These are phyloP conservation scores for Chrysopa pallens DNA, from an alignment of 1,140 invertebrate species.

Conservation along the genomic window DNA sequence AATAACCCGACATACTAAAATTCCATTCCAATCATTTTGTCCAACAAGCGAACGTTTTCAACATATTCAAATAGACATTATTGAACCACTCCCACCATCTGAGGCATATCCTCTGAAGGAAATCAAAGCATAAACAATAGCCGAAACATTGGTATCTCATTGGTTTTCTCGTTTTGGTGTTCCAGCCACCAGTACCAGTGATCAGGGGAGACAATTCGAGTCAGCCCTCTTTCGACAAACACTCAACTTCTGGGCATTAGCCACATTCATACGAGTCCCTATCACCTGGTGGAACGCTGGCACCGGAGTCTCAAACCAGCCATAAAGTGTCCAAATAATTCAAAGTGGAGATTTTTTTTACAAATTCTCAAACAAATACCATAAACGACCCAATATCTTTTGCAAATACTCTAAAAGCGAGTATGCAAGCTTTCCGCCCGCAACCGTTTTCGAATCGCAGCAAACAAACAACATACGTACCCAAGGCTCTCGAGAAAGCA, in stretches of 20 bases:
- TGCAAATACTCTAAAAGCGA: neutral
- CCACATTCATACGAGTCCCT: conserved; percentile 7
- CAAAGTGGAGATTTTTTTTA: conserved; percentile 6
- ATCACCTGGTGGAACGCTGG: conserved; percentile 15
- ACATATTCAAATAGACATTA: conserved; percentile 23
- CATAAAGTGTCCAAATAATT: conserved; percentile 3
- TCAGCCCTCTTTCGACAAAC: conserved; percentile 5
- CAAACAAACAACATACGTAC: conserved; percentile 6
- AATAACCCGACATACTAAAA: conserved; percentile 8
- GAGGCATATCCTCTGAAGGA: conserved; percentile 15
- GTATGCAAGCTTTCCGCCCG: conserved; percentile 2
- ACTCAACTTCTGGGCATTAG: neutral
- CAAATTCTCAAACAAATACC: neutral
- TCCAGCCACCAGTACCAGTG: conserved; percentile 8
- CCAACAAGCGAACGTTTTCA: conserved; percentile 8
- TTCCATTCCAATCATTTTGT: conserved; percentile 11
- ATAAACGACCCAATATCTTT: neutral
- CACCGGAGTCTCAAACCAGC: conserved; percentile 14
- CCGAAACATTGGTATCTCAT: conserved; percentile 9
- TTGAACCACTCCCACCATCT: conserved; percentile 16
- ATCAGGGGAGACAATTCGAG: conserved; percentile 13
- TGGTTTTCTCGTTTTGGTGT: conserved; percentile 18
- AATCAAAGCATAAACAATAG: too few species aligned
- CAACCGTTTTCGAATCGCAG: conserved; percentile 1
- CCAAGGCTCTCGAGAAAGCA: conserved; percentile 8